Evolutionary conservation across 2,888 invertebrate species (phyloP).

Genomic region (Cordilura impudica): DNA sequence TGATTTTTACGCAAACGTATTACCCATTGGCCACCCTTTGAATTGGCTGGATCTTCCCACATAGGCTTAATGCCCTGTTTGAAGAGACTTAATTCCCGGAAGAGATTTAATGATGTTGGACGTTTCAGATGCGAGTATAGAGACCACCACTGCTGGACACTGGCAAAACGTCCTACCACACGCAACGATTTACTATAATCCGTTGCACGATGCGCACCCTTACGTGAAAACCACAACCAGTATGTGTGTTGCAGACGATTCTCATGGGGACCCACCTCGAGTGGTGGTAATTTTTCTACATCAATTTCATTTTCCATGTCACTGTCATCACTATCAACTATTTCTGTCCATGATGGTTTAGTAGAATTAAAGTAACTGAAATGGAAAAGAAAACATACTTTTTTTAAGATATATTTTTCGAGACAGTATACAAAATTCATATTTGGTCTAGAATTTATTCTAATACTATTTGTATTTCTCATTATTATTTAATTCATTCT

Average conservation of each 20-base stretch:
- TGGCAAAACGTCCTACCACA: constrained; percentile 91
- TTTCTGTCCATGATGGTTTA: constrained; percentile 65
- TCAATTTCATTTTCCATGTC: constrained; percentile 82
- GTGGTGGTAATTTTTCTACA: constrained; percentile 80
- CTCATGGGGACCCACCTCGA: constrained; percentile 89
- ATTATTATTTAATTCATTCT: too few species aligned
- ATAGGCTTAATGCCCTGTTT: constrained; percentile 98
- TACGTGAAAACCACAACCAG: constrained; percentile 91
- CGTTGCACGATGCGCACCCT: constrained; percentile 78
- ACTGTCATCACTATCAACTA: constrained; percentile 81
- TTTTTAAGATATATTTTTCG: too few species aligned
- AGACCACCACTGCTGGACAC: constrained; percentile 99
- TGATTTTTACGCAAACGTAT: constrained; percentile 95
- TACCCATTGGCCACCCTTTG: constrained; percentile 98
- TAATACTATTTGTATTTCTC: too few species aligned
- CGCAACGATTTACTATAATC: constrained; percentile 83
- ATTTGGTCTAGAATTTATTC: too few species aligned
- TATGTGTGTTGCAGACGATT: constrained; percentile 96
- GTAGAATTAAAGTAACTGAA: constrained; percentile 36
- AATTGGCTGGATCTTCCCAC: constrained; percentile 99
- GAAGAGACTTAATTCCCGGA: constrained; percentile 96
- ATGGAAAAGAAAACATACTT: neutral
- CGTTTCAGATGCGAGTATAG: constrained; percentile 94
- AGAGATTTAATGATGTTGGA: constrained; percentile 92
- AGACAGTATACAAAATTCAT: too few species aligned